Evolutionary conservation across 1,140 invertebrate species (phyloP), one percentile per base, ranked within the genome.

Genomic region (Scaptomyza graminum): DNA sequence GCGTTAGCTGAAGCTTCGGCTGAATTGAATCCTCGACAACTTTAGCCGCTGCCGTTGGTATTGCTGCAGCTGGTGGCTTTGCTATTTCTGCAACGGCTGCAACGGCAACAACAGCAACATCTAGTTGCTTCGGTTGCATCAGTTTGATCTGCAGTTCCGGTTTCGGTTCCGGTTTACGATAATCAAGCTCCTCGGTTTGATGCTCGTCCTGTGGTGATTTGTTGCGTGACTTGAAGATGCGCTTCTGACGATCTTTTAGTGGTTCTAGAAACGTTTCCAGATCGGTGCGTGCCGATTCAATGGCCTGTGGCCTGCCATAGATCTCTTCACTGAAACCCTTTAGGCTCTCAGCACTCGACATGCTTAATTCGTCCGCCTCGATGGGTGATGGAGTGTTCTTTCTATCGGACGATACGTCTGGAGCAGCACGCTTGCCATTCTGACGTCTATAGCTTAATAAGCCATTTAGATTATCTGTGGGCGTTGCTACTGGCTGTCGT

Each of bases 221-320:
- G 43, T 78, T 91, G 31, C 79, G 75, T 2, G 72, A 92, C 72
- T 92, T 92, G 49, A 91, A 90, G 12, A 91, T 88, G 47, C 90
- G 77, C 51, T 92, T 90, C 13, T 90, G 79, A 0, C 85, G 74
- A 43, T 91, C 90, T 55, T 92, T 91, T 5, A 79, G 15, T 18
- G 3, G 3, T 2, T 60, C 31, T 15, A 31, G 15, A 3, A 22
- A 22, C 18, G 18, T 22, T 22, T 22, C 18, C 18, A 22, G 18
- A 3, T 22, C 18, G 5, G 28, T 28, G 28, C 5, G 7, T 34
- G 31, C 31, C 1, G 7, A 34, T 34, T 34, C 31, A 34, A 34
- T 34, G 1, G 31, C 31, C 9, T n/a, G 50, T 4, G 39, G 56
- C 68, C 11, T 22, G 31, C 12, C 28, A 34, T 34, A 34, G 31